A percentile compares a stretch with the other conserved stretches of the same genome.
phyloP scores from a whole-genome alignment of 2,113 vertebrate genomes.

The Odobenus rosmarus region DNA sequence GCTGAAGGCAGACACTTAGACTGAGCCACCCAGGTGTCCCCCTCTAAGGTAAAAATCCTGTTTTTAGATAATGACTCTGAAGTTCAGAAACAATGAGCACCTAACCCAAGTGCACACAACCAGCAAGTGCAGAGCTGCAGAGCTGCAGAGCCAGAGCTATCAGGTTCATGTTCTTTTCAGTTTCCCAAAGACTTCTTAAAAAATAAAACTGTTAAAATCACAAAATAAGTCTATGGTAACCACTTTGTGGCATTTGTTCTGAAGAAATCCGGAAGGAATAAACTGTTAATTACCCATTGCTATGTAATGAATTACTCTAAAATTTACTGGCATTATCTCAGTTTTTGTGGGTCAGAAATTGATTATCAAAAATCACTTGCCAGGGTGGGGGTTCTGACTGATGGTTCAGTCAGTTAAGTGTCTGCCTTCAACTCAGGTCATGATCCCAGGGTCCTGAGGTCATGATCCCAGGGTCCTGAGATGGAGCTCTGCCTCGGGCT shows the following conservation, averaged over 20 bases:
- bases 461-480: too few relatives aligned
- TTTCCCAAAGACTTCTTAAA: not conserved
- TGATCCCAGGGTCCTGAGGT: too few relatives aligned
- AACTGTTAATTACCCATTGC: not conserved
- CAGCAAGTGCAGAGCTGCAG: not conserved
- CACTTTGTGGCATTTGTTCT: slow-evolving; percentile 5
- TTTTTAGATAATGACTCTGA: not conserved
- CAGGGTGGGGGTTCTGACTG: not conserved
- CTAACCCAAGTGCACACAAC: not conserved
- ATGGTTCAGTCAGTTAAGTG: too few relatives aligned
- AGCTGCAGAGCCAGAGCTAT: not conserved
- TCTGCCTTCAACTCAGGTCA: too few relatives aligned
- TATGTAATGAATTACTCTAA: not conserved
- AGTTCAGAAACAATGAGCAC: not conserved
- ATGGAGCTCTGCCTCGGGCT: too few relatives aligned
- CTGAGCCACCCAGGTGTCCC: not conserved
- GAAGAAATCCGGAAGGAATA: slow-evolving; percentile 3
- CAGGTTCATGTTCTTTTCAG: not conserved
- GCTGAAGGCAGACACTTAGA: not conserved
- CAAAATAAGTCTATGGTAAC: not conserved
- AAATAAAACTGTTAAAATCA: not conserved
- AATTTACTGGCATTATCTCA: not conserved
- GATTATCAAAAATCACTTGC: not conserved
- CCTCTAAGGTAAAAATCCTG: not conserved
- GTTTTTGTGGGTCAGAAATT: slow-evolving; percentile 12